phyloP scores from a whole-genome alignment of 1,140 invertebrate species.

The Megalopta genalis region DNA sequence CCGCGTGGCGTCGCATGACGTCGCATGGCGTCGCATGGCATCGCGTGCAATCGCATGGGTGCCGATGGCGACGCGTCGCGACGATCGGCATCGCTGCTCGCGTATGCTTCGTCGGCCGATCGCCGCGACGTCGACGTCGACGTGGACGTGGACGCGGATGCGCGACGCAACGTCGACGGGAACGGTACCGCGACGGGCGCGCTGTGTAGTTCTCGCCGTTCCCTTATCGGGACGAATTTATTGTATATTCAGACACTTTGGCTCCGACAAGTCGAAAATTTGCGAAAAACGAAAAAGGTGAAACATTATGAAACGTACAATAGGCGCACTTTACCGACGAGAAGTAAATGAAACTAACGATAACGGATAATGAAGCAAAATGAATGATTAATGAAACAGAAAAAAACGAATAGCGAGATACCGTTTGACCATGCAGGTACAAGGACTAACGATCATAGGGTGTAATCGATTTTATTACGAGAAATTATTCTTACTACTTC shows the following conservation, averaged over 20 bases:
- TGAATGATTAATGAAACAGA: not conserved
- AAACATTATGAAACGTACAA: constrained; percentile 23
- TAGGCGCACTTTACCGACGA: constrained; percentile 38
- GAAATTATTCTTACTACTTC: constrained; percentile 70
- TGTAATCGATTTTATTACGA: constrained; percentile 67
- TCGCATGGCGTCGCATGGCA: no score
- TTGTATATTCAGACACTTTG: constrained; percentile 33
- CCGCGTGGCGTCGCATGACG: no score
- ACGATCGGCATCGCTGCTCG: not conserved
- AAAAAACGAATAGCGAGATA: constrained; percentile 1
- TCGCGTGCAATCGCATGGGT: no score
- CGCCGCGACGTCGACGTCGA: no score
- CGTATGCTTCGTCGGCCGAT: no score
- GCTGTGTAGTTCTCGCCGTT: constrained; percentile 34
- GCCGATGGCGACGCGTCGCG: not conserved
- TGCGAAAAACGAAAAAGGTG: no score
- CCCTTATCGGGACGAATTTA: constrained; percentile 46
- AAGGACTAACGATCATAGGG: constrained; percentile 51
- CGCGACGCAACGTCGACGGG: no score
- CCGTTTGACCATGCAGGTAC: constrained; percentile 50
- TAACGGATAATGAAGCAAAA: constrained; percentile 1
- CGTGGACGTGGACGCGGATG: no score
- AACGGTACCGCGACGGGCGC: not conserved
- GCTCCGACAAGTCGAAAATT: constrained; percentile 44
- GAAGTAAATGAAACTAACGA: constrained; percentile 32